Evolutionary conservation across 2,797 vertebrate genomes (phyloP).

Genomic region (Menidia menidia): DNA sequence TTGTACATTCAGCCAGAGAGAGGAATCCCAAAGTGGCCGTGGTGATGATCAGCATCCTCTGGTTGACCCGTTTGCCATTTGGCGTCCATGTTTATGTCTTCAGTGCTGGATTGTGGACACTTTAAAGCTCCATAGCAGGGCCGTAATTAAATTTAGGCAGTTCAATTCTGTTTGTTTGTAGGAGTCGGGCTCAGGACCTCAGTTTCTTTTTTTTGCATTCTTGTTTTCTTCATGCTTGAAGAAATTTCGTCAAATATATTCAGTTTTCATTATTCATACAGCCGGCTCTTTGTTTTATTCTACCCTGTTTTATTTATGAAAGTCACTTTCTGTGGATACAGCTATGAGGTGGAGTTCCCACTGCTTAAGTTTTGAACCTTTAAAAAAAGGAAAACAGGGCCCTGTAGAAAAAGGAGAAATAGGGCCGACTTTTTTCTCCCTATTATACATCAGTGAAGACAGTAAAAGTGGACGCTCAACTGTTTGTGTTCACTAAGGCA

Average conservation of each 20-base stretch:
- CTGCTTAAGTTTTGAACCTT: slow-evolving; percentile 37
- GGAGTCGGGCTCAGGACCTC: neutral
- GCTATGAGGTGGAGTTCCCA: slow-evolving; percentile 38
- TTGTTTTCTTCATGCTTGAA: slow-evolving; percentile 43
- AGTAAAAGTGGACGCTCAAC: too few species aligned
- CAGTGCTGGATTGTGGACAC: slow-evolving; percentile 7
- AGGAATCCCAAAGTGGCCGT: slow-evolving; percentile 23
- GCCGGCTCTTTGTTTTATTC: slow-evolving; percentile 68
- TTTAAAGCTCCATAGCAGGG: slow-evolving; percentile 9
- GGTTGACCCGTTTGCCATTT: slow-evolving; percentile 27
- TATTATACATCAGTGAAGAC: too few species aligned
- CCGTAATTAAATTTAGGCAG: slow-evolving; percentile 10
- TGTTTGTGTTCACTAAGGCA: too few species aligned
- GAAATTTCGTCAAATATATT: slow-evolving; percentile 66
- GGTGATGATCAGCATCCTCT: slow-evolving; percentile 44
- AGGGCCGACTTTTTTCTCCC: too few species aligned
- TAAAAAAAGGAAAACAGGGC: slow-evolving; percentile 17
- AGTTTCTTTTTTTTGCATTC: slow-evolving; percentile 1
- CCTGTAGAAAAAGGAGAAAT: too few species aligned
- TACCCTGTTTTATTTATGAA: slow-evolving; percentile 72
- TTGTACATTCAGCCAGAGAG: slow-evolving; percentile 39
- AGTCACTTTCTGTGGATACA: slow-evolving; percentile 55
- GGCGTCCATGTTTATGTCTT: slow-evolving; percentile 26
- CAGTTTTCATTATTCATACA: slow-evolving; percentile 78
- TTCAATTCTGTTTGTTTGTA: slow-evolving; percentile 11